Percentiles rank a stretch among this genome's conserved stretches.
Conservation (phyloP, 1,140 invertebrate genomes). For the Protaetia brevitarsis region DNA sequence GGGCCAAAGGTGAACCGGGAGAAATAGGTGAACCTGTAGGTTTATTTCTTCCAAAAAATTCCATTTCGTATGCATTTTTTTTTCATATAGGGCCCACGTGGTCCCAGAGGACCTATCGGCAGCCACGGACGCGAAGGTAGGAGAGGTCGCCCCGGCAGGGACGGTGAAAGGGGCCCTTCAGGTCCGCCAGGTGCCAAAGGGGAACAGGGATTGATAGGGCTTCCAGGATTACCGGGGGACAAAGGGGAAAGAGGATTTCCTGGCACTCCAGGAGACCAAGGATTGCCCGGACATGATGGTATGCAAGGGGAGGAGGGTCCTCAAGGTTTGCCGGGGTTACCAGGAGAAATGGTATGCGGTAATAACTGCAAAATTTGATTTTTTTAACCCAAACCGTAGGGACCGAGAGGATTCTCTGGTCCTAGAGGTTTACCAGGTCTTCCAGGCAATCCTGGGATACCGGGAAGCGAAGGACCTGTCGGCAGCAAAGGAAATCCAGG, state of each 20-base stretch:
- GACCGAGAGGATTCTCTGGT: slow-evolving; percentile 77
- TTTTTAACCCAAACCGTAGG: slow-evolving; percentile 51
- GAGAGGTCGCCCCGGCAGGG: slow-evolving; percentile 69
- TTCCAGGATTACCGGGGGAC: slow-evolving; percentile 71
- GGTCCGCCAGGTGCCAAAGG: slow-evolving; percentile 69
- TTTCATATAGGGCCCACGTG: slow-evolving; percentile 58
- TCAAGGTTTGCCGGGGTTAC: slow-evolving; percentile 66
- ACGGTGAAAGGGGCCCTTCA: slow-evolving; percentile 70
- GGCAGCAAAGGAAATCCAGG: slow-evolving; percentile 72
- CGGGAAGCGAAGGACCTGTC: slow-evolving; percentile 68
- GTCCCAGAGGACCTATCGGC: slow-evolving; percentile 61
- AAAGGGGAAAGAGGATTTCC: slow-evolving; percentile 71
- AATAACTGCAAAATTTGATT: too few relatives aligned
- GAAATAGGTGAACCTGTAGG: slow-evolving; percentile 71
- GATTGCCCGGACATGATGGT: slow-evolving; percentile 70
- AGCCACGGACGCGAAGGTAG: slow-evolving; percentile 61
- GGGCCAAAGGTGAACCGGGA: slow-evolving; percentile 73
- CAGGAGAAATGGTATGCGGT: slow-evolving; percentile 75
- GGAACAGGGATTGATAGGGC: slow-evolving; percentile 68
- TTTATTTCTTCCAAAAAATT: too few relatives aligned
- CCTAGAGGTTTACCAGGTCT: slow-evolving; percentile 74
- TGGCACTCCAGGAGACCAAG: slow-evolving; percentile 63
- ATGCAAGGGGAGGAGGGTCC: slow-evolving; percentile 73
- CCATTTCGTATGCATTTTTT: background rate
- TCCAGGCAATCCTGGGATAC: slow-evolving; percentile 71